Percentiles rank a stretch among this genome's conserved stretches.
These are phyloP conservation scores for Monopis laevigella DNA, from an alignment of 2,888 invertebrate genomes.

Conservation along the genomic window DNA sequence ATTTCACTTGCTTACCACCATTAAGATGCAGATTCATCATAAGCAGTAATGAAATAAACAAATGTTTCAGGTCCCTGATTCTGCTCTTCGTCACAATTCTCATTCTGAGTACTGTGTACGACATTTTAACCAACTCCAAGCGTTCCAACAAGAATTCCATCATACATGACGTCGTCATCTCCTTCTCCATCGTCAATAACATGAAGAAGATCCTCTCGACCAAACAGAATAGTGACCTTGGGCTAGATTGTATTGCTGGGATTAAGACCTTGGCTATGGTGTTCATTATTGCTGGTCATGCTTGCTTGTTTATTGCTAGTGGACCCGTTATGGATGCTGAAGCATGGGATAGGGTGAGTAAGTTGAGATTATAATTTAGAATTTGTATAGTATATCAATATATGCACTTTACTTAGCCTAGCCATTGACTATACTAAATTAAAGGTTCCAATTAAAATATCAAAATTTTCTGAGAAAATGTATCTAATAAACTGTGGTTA, in stretches of 20 bases:
- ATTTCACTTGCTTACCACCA: too few relatives aligned
- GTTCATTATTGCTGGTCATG: conserved; percentile 73
- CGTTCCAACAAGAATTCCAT: conserved; percentile 34
- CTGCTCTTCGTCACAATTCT: conserved; percentile 50
- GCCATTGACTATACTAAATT: too few relatives aligned
- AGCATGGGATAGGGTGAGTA: conserved; percentile 68
- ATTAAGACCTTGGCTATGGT: conserved; percentile 75
- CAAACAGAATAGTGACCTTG: conserved; percentile 64
- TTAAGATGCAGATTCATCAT: too few relatives aligned
- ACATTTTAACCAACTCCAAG: conserved; percentile 40
- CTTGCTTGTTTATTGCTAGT: conserved; percentile 71
- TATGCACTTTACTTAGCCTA: too few relatives aligned
- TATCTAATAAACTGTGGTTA: too few relatives aligned
- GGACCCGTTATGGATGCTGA: conserved; percentile 74
- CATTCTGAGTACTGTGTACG: conserved; percentile 54
- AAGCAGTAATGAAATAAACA: too few relatives aligned
- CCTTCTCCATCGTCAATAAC: conserved; percentile 70
- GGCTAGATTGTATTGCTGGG: conserved; percentile 72
- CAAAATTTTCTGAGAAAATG: conserved; percentile 14
- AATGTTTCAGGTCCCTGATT: conserved; percentile 56
- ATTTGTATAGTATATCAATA: too few relatives aligned
- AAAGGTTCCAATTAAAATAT: too few relatives aligned
- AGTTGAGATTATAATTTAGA: too few relatives aligned
- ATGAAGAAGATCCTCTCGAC: conserved; percentile 67
- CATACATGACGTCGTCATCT: conserved; percentile 37